Percentiles rank a stretch among this genome's conserved stretches.
These are phyloP conservation scores for Colistium nudipinnis DNA, from an alignment of 2,113 vertebrate genomes.

Conservation along the genomic window DNA sequence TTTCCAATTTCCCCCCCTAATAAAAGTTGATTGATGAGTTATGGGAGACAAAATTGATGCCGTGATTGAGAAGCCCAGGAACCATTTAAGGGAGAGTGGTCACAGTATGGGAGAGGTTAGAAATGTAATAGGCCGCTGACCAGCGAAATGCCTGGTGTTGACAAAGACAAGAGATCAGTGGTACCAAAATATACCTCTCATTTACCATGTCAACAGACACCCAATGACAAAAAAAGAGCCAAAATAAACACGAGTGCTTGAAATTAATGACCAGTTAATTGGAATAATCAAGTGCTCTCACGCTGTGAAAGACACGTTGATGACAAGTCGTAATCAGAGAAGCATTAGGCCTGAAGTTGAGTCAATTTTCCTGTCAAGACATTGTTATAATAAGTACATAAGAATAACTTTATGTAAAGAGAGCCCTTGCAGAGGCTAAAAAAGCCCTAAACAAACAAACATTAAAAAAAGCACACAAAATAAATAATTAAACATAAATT, in stretches of 20 bases:
- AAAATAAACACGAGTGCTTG: constrained; percentile 12
- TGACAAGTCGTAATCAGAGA: constrained; percentile 37
- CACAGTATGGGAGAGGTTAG: background rate
- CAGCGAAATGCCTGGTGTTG: background rate
- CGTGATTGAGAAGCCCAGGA: constrained; percentile 45
- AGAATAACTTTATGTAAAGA: constrained; percentile 32
- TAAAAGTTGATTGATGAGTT: constrained; percentile 32
- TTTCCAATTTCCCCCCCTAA: constrained; percentile 1
- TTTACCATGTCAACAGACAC: constrained; percentile 3
- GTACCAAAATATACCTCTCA: constrained; percentile 6
- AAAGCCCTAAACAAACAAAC: constrained; percentile 43
- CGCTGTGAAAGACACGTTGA: constrained; percentile 32
- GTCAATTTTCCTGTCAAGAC: constrained; percentile 21
- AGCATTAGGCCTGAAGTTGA: constrained; percentile 21
- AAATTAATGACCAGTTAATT: constrained; percentile 37
- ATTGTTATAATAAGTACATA: constrained; percentile 32
- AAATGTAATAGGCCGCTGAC: background rate
- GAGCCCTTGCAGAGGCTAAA: constrained; percentile 39
- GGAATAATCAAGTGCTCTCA: constrained; percentile 17
- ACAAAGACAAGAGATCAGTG: constrained; percentile 1
- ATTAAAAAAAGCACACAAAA: constrained; percentile 56
- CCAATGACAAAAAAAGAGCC: constrained; percentile 10
- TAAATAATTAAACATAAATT: constrained; percentile 60
- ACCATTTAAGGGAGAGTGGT: background rate
- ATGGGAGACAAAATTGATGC: constrained; percentile 41